Conservation (phyloP, 2,113 vertebrate species). For the Oxyura jamaicensis region DNA sequence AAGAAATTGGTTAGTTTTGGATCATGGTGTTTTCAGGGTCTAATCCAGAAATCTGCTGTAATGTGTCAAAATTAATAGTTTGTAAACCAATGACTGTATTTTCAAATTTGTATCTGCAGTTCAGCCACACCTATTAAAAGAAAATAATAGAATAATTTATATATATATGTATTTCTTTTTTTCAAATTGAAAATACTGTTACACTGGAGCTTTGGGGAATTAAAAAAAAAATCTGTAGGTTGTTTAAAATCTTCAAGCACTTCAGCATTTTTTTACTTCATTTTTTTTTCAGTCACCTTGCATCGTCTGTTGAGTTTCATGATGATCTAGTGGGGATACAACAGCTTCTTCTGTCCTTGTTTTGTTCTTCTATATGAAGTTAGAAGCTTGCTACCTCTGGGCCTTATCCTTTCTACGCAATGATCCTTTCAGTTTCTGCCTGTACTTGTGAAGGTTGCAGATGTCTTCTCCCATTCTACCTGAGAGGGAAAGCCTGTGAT, state of each 20-base stretch:
- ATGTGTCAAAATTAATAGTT: background rate
- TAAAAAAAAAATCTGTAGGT: background rate
- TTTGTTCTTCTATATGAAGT: background rate
- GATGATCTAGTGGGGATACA: background rate
- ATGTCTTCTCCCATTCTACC: background rate
- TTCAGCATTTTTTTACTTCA: background rate
- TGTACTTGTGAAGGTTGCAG: background rate
- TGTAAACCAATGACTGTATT: background rate
- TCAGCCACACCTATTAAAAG: background rate
- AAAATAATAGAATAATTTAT: background rate
- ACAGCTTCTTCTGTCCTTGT: background rate
- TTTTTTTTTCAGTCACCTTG: background rate
- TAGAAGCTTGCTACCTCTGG: accelerated
- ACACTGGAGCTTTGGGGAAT: background rate
- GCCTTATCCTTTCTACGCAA: background rate
- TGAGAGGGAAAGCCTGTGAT: background rate
- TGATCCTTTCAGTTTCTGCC: background rate
- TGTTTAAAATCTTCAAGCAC: background rate
- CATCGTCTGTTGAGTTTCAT: background rate
- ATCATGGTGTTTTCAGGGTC: background rate
- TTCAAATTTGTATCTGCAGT: background rate
- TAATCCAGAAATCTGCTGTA: background rate
- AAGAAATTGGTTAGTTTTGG: background rate
- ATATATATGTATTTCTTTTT: no score
- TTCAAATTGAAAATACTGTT: background rate